A percentile compares a stretch with the other conserved stretches of the same genome.
These are phyloP conservation scores for Nyctereutes procyonoides DNA, from an alignment of 2,113 vertebrate species.

Conservation along the genomic window DNA sequence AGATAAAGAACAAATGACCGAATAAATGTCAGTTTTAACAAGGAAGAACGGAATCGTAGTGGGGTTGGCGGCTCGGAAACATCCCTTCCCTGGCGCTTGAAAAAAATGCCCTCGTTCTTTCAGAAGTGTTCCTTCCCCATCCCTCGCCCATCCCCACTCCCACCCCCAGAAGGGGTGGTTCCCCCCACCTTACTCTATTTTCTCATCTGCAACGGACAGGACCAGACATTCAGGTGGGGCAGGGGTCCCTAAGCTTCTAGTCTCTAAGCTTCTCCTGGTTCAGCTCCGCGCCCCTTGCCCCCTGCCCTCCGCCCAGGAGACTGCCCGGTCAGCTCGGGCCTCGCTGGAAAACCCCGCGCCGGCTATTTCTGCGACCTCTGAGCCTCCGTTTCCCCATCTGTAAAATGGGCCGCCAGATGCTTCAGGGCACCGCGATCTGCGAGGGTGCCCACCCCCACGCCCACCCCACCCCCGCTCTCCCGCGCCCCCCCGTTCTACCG, in stretches of 20 bases:
- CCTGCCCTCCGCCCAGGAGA: neutral
- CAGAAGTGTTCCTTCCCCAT: neutral
- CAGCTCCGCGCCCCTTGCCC: neutral
- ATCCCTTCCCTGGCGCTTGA: neutral
- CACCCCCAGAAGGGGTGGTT: neutral
- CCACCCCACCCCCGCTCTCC: neutral
- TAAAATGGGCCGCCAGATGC: neutral
- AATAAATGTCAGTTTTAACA: neutral
- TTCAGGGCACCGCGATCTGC: rapidly evolving
- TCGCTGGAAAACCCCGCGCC: neutral
- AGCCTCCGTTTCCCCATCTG: neutral
- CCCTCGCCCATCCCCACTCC: neutral
- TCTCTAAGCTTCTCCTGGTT: neutral
- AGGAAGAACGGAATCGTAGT: neutral
- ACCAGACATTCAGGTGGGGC: neutral
- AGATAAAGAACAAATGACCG: neutral
- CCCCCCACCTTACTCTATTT: neutral
- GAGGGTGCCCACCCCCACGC: rapidly evolving
- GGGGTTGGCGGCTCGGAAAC: neutral
- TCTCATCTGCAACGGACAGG: neutral
- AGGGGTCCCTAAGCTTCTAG: neutral
- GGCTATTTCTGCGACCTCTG: neutral
- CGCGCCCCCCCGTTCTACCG: neutral
- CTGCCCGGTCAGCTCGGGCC: neutral
- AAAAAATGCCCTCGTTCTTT: neutral